Conservation (phyloP, 23 tunicate genomes). For the Styela plicata region DNA sequence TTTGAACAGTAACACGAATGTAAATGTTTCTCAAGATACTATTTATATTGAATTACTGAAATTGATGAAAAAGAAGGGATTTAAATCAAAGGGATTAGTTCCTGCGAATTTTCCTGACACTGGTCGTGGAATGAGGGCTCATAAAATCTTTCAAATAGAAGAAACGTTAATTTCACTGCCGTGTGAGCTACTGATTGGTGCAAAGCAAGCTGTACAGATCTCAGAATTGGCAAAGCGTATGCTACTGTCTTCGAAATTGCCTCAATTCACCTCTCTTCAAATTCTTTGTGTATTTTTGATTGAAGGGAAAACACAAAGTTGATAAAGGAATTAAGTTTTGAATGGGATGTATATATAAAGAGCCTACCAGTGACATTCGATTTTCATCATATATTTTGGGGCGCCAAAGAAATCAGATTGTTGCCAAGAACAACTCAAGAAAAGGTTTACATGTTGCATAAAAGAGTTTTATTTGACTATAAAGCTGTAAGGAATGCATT, state of each 20-base stretch:
- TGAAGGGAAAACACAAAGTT: not conserved
- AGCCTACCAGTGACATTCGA: constrained; percentile 40
- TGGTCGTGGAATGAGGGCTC: constrained; percentile 26
- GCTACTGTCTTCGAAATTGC: not conserved
- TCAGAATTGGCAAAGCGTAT: constrained; percentile 7
- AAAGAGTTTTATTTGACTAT: constrained; percentile 19
- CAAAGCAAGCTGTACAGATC: not conserved
- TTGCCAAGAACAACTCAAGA: constrained; percentile 20
- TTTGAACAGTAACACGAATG: not conserved
- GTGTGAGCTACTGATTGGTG: not conserved
- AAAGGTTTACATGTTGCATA: not conserved
- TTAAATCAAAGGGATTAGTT: constrained; percentile 10
- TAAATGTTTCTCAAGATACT: not conserved
- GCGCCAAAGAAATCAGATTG: not conserved
- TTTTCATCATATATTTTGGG: constrained; percentile 59
- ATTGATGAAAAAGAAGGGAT: not conserved
- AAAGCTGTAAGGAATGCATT: constrained; percentile 18
- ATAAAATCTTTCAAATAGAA: not conserved
- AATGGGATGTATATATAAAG: constrained; percentile 37
- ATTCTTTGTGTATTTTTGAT: constrained; percentile 10
- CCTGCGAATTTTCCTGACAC: constrained; percentile 2
- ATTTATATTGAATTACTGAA: not conserved
- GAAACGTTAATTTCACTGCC: constrained; percentile 12
- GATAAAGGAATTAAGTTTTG: not conserved
- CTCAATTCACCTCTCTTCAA: not conserved